Evolutionary conservation across 1,140 invertebrate species (phyloP).

Genomic region (Ips typographus): DNA sequence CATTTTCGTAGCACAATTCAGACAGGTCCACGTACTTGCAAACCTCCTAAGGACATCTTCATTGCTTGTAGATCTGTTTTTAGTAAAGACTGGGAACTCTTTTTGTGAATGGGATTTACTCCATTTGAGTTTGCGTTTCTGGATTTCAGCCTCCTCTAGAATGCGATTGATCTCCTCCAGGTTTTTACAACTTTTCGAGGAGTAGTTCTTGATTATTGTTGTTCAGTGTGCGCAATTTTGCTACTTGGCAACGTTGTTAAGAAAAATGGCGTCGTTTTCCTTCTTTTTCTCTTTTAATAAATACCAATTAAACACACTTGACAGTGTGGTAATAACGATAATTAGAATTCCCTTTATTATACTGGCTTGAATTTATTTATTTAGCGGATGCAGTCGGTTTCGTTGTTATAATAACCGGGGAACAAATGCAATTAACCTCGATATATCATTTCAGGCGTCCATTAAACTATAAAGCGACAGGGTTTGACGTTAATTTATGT

Average conservation of each 20-base stretch:
- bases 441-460: slow-evolving; percentile 17
- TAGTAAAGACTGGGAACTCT: not conserved
- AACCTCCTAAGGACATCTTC: slow-evolving; percentile 18
- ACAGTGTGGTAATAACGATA: not conserved
- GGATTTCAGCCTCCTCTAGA: slow-evolving; percentile 32
- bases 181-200: slow-evolving; percentile 21
- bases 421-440: slow-evolving; percentile 21
- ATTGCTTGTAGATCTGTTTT: slow-evolving; percentile 8
- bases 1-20: slow-evolving; percentile 1
- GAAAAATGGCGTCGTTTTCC: no score
- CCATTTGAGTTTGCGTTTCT: slow-evolving; percentile 1
- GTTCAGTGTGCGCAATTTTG: no score
- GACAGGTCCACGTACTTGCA: not conserved
- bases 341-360: not conserved
- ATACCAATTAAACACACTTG: not conserved
- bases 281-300: no score
- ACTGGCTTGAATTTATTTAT: slow-evolving; percentile 5
- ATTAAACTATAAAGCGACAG: slow-evolving; percentile 13
- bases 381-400: slow-evolving; percentile 21
- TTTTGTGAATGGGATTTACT: not conserved
- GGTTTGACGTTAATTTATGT: slow-evolving; percentile 17
- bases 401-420: slow-evolving; percentile 1
- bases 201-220: not conserved
- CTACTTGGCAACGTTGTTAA: no score
- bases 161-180: slow-evolving; percentile 31